Percentiles rank a stretch among this genome's conserved stretches.
These are phyloP conservation scores for Sinelater perroti DNA, from an alignment of 2,888 invertebrate species.

Conservation along the genomic window DNA sequence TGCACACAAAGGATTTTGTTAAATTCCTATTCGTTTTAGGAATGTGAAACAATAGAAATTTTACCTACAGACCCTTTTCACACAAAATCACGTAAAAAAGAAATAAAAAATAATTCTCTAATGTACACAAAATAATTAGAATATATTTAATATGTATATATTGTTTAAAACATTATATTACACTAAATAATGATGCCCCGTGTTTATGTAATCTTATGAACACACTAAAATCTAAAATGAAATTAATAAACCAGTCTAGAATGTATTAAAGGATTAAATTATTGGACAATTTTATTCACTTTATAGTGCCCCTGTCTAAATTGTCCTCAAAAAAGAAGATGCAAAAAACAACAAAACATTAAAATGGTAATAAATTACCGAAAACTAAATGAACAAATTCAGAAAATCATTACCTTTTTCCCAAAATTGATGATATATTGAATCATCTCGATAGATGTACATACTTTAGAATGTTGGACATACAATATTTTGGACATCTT, in stretches of 20 bases:
- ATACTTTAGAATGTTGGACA: not conserved
- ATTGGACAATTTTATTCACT: constrained; percentile 8
- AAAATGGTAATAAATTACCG: not conserved
- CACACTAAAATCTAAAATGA: no score
- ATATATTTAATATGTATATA: no score
- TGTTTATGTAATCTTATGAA: no score
- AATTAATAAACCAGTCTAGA: constrained; percentile 1
- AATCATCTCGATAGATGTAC: constrained; percentile 6
- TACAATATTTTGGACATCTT: constrained; percentile 45
- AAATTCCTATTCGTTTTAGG: no score
- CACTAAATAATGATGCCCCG: no score
- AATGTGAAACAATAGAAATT: no score
- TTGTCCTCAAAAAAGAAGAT: constrained; percentile 6
- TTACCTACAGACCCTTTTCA: no score
- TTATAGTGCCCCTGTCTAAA: constrained; percentile 11
- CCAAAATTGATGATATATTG: constrained; percentile 9
- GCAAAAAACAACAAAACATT: not conserved
- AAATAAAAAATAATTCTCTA: no score
- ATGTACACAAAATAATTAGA: no score
- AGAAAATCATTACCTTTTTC: constrained; percentile 3
- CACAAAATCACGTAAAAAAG: no score
- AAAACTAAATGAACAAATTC: constrained; percentile 8
- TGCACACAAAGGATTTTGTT: no score
- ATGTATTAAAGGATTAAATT: constrained; percentile 16
- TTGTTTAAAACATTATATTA: no score